Conservation (phyloP, 2,797 vertebrate genomes). For the Carcharodon carcharias region DNA sequence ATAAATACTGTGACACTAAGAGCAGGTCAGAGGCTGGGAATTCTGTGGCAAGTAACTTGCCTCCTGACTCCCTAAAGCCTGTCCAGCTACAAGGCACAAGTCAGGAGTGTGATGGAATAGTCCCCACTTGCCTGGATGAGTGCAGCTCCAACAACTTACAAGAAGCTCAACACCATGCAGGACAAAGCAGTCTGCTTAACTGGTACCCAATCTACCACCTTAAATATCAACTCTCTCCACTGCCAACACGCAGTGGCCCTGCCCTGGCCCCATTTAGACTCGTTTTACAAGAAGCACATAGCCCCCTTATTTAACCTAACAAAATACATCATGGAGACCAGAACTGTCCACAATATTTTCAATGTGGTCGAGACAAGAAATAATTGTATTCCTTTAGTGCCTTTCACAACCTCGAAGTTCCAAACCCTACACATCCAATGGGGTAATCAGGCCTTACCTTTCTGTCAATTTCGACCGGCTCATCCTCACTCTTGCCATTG, state of each 20-base stretch:
- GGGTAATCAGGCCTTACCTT: slow-evolving; percentile 51
- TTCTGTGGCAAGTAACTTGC: background rate
- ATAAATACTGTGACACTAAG: background rate
- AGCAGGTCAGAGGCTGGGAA: background rate
- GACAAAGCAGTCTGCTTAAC: background rate
- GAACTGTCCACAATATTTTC: no score
- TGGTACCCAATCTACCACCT: background rate
- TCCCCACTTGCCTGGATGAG: background rate
- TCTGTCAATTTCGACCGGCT: slow-evolving; percentile 79
- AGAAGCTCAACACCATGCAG: background rate
- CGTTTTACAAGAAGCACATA: background rate
- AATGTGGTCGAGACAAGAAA: background rate
- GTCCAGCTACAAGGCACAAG: background rate
- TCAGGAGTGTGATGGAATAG: background rate
- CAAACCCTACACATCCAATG: background rate
- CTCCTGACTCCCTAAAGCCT: background rate
- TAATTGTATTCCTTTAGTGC: background rate
- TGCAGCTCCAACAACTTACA: background rate
- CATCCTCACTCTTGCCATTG: slow-evolving; percentile 65
- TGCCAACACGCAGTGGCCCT: no score
- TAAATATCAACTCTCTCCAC: background rate
- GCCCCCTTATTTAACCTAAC: background rate
- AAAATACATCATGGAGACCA: background rate
- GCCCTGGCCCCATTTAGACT: background rate
- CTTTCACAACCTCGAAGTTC: background rate